Evolutionary conservation across 2,888 invertebrate species (phyloP), one percentile per base, ranked within the genome.

Genomic region (Cancer borealis): DNA sequence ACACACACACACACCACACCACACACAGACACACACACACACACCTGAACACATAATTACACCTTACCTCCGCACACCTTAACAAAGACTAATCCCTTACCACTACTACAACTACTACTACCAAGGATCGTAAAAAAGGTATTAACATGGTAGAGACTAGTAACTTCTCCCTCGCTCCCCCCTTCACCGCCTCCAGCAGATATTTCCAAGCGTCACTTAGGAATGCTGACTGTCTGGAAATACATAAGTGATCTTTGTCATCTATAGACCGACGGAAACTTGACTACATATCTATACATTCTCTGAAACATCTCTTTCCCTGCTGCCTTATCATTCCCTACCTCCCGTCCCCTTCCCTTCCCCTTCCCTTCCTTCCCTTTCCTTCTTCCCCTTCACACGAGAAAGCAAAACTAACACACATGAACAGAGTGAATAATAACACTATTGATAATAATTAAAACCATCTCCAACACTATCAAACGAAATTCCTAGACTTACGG

Each of bases 21-120:
- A 21, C 12, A 30, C 79, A 79, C 79, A 26, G 30, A 79, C 26
- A 30, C 79, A 30, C 79, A 26, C 79, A 79, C 26, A 10, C 79
- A 30, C 79, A 26, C 79, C 79, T 79, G 79, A 79, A 14, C 79
- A 79, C 79, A 30, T 79, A 79, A 79, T 79, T 79, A 79, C 79
- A 79, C 26, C 26, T 21, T 30, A 30, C 30, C 1, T 1, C 2
- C 14, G 12, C 30, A 30, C 30, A 30, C 79, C 79, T 79, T 6
- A 79, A 30, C 79, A 26, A 26, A 79, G 79, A 79, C 30, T n/a
- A 30, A 30, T 79, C 30, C 79, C 30, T 79, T 30, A 30, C 21
- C 79, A 30, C 39, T 39, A 39, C 39, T 39, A 39, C 39, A 0
- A 39, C 39, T 2, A 39, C 39, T 2, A 39, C 39, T 39, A 39